Base-by-base conservation (phyloP, 37 sponge, comb jelly and placozoan genomes). In the Bolinopsis microptera region DNA sequence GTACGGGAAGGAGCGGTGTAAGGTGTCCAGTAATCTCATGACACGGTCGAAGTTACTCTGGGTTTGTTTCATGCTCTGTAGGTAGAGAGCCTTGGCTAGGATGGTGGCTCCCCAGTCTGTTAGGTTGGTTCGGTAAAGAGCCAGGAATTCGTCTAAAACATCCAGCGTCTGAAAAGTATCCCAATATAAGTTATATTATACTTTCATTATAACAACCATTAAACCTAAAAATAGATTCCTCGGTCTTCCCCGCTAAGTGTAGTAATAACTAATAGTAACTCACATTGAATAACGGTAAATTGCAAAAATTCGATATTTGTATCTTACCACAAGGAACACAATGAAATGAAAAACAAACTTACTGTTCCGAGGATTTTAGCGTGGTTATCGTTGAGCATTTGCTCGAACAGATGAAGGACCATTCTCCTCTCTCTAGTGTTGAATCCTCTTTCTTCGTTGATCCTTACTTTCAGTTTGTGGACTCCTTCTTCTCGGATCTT, bases 21-120 rank as follows among this genome's bases (percentile, higher is more conserved):
- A 21, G 16, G 82, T 80, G 30, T 80, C 82, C 82, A 80, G 82
- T 1, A 80, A 16, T 30, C 38, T 31, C 37, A 80, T 31, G 8
- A 80, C 82, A 34, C 82, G 82, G 21, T 80, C 82, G 38, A 80
- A 80, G 82, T 80, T 80, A 34, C 82, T 80, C 38, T 80, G 82
- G 23, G 82, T 80, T 30, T 80, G 82, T 35, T 80, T 80, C 82
- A 80, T 80, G 82, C 37, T 34, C 82, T 80, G 82, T 13, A 80
- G 37, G 82, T 80, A 80, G 37, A 80, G 82, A 27, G 32, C 82
- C 82, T 80, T 80, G 37, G 35, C 82, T 2, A 80, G 82, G 23
- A 35, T 30, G 23, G 38, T 80, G 2, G 37, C 37, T 31, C 37
- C 82, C 82, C 82, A 80, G 82, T 80, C 82, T 5, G 38, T 80